These are phyloP conservation scores for Drosophila sulfurigaster DNA, from an alignment of 1,140 invertebrate genomes.

Conservation along the genomic window DNA sequence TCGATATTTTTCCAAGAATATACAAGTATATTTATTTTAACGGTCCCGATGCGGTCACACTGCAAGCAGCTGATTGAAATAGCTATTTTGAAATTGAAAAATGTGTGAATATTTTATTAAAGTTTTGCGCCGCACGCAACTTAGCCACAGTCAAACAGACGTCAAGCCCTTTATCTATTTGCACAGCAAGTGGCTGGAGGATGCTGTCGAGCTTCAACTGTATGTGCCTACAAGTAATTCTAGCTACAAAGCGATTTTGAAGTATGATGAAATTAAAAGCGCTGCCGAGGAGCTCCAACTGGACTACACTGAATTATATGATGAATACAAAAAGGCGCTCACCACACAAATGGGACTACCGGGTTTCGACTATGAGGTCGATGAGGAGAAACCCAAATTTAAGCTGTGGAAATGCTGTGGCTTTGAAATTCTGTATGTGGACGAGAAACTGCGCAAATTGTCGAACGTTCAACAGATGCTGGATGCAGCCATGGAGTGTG, in stretches of 20 bases:
- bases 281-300: conserved; percentile 54
- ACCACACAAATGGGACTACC: conserved; percentile 57
- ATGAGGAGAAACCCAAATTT: conserved; percentile 38
- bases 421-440: conserved; percentile 63
- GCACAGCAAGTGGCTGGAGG: conserved; percentile 56
- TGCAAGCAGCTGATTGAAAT: conserved; percentile 11
- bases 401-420: conserved; percentile 64
- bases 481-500: conserved; percentile 57
- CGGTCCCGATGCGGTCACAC: no score
- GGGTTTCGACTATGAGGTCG: conserved; percentile 64
- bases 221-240: conserved; percentile 41
- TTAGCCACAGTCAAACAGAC: conserved; percentile 58
- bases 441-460: conserved; percentile 43
- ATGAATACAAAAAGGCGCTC: conserved; percentile 59
- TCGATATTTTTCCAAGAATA: no score
- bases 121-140: conserved; percentile 55
- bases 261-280: conserved; percentile 49
- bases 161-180: conserved; percentile 66
- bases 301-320: conserved; percentile 38
- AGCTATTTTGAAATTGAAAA: conserved; percentile 5
- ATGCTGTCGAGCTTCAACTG: conserved; percentile 54
- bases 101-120: conserved; percentile 49
- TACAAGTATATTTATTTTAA: no score
- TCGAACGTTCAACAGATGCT: conserved; percentile 55
- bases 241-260: conserved; percentile 46